Percentiles rank a stretch among this genome's conserved stretches.
phyloP scores from a whole-genome alignment of 1,140 invertebrate genomes.

The Dinoponera quadriceps region DNA sequence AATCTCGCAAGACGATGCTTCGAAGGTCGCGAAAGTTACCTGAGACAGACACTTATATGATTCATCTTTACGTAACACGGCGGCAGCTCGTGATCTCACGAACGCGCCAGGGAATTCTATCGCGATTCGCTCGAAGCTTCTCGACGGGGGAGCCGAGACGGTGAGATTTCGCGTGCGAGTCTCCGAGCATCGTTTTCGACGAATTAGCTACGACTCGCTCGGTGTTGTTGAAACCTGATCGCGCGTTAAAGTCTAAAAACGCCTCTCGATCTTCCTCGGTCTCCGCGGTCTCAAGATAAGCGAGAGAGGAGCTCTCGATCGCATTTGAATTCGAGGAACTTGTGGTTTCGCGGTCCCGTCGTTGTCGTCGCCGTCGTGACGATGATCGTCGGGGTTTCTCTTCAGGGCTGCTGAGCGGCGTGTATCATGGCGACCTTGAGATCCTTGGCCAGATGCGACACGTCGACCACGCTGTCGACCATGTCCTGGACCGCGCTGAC shows the following conservation, averaged over 20 bases:
- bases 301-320: neutral
- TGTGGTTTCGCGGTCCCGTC: constrained; percentile 31
- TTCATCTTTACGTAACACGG: neutral
- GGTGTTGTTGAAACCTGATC: neutral
- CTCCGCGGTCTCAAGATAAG: neutral
- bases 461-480: constrained; percentile 95
- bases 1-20: constrained; percentile 9
- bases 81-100: neutral
- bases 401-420: constrained; percentile 79
- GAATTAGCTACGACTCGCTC: constrained; percentile 8
- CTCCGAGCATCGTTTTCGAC: neutral
- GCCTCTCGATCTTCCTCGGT: neutral
- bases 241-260: neutral
- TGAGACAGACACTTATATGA: constrained; percentile 45
- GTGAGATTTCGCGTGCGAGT: neutral
- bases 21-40: constrained; percentile 13
- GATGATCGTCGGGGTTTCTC: neutral
- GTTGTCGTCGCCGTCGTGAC: neutral
- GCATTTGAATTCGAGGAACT: constrained; percentile 61
- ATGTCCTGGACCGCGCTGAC: constrained; percentile 96
- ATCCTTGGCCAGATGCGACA: constrained; percentile 92
- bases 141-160: neutral
- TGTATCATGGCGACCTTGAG: constrained; percentile 86
- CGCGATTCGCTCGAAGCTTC: neutral
- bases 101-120: neutral